Evolutionary conservation across 2,888 invertebrate genomes (phyloP).

Genomic region (Chrysolina oricalcia): DNA sequence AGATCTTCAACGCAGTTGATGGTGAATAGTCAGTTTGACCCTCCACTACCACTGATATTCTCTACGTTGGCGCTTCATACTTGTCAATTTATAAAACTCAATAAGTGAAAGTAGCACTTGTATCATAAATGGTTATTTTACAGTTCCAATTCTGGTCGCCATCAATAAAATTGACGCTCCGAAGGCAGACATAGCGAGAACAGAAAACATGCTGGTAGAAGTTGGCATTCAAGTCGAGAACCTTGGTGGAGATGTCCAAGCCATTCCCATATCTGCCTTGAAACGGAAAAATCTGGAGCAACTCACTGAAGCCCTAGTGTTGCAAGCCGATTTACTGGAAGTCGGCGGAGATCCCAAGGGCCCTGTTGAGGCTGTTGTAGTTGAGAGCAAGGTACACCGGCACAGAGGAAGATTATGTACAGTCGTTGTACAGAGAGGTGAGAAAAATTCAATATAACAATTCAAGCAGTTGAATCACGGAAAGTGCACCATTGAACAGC

Average conservation of each 20-base stretch:
- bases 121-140: slow-evolving; percentile 64
- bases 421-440: slow-evolving; percentile 82
- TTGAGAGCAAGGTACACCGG: slow-evolving; percentile 86
- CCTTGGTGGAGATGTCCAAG: slow-evolving; percentile 93
- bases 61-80: too few relatives aligned
- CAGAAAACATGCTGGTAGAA: slow-evolving; percentile 83
- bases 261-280: slow-evolving; percentile 92
- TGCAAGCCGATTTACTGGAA: slow-evolving; percentile 92
- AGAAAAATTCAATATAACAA: neutral
- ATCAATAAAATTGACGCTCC: slow-evolving; percentile 98
- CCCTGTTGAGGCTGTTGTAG: slow-evolving; percentile 89
- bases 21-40: too few relatives aligned
- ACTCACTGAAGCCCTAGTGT: slow-evolving; percentile 87
- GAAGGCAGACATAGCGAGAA: slow-evolving; percentile 88
- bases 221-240: slow-evolving; percentile 90
- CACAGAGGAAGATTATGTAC: slow-evolving; percentile 87
- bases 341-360: slow-evolving; percentile 89
- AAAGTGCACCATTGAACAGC: too few relatives aligned
- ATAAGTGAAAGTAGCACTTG: neutral
- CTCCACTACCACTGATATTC: too few relatives aligned
- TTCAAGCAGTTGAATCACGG: too few relatives aligned
- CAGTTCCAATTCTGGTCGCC: slow-evolving; percentile 96
- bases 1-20: too few relatives aligned
- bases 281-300: slow-evolving; percentile 84
- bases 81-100: too few relatives aligned